Conservation (phyloP, 2,888 invertebrate genomes). For the Helleia helle region DNA sequence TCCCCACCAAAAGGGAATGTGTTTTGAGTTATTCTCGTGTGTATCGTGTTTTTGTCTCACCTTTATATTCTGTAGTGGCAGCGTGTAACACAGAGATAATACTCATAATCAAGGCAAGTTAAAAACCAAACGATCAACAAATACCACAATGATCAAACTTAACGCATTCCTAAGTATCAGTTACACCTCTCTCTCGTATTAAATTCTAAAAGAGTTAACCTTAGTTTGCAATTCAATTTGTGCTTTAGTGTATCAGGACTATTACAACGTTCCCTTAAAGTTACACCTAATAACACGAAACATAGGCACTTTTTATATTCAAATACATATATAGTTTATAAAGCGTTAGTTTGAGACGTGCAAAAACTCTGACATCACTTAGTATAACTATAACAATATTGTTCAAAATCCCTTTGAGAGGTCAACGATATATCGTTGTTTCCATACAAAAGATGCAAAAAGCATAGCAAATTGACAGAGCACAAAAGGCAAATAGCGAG, state of each 20-base stretch:
- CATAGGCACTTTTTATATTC: constrained; percentile 4
- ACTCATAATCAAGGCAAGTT: constrained; percentile 53
- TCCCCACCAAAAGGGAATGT: too few relatives aligned
- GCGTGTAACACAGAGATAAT: constrained; percentile 67
- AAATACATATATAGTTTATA: too few relatives aligned
- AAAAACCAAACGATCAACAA: constrained; percentile 13
- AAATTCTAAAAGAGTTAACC: too few relatives aligned
- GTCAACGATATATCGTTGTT: constrained; percentile 29
- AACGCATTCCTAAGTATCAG: too few relatives aligned
- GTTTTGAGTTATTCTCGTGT: constrained; percentile 14
- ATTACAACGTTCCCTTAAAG: background rate
- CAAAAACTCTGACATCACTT: constrained; percentile 21
- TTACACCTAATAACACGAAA: background rate
- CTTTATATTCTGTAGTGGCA: constrained; percentile 68
- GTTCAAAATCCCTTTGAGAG: constrained; percentile 48
- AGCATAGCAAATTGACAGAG: constrained; percentile 78
- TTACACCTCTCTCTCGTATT: too few relatives aligned
- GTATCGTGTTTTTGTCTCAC: constrained; percentile 41
- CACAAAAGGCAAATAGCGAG: constrained; percentile 79
- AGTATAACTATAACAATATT: constrained; percentile 44
- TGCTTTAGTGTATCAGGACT: constrained; percentile 10
- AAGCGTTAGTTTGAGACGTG: constrained; percentile 9
- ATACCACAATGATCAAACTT: constrained; percentile 10
- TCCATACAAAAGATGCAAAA: constrained; percentile 74
- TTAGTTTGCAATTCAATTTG: background rate